These are phyloP conservation scores for Zelostemma sp. DNA, from an alignment of 1,140 invertebrate species.

Conservation along the genomic window DNA sequence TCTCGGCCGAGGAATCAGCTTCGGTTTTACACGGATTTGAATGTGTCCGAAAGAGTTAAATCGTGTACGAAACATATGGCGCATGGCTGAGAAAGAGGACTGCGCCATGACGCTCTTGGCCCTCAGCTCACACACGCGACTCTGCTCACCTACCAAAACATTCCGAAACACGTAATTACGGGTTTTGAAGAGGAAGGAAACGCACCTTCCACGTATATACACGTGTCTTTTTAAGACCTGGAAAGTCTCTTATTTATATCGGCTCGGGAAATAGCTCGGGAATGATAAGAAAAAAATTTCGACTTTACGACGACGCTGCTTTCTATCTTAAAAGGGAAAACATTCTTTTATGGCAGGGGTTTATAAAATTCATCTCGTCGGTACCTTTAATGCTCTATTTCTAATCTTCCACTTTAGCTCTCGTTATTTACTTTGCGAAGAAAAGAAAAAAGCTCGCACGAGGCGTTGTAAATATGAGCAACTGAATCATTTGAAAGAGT, in stretches of 20 bases:
- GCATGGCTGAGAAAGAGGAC: constrained; percentile 40
- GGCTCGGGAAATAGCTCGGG: too few relatives aligned
- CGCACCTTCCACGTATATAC: too few relatives aligned
- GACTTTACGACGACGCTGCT: too few relatives aligned
- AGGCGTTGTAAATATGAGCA: too few relatives aligned
- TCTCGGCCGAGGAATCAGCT: constrained; percentile 28
- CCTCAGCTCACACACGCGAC: constrained; percentile 22
- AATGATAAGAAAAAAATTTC: too few relatives aligned
- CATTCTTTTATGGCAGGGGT: neutral
- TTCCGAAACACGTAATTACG: constrained; percentile 51
- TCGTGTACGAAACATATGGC: constrained; percentile 54
- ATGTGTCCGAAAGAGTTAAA: constrained; percentile 22
- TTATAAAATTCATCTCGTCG: neutral
- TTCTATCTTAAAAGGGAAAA: neutral
- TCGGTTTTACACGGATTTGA: constrained; percentile 24
- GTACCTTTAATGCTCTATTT: too few relatives aligned
- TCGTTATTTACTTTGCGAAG: too few relatives aligned
- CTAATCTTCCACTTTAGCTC: too few relatives aligned
- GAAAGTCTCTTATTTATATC: too few relatives aligned
- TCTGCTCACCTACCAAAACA: constrained; percentile 42
- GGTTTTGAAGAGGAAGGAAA: constrained; percentile 39
- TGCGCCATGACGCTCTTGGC: constrained; percentile 14
- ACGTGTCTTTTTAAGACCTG: too few relatives aligned
- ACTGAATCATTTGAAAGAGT: too few relatives aligned
- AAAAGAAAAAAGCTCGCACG: too few relatives aligned